Percentiles rank a stretch among this genome's conserved stretches.
Evolutionary conservation across 2,888 invertebrate species (phyloP).

Genomic region (Neocrepidodera transversa): DNA sequence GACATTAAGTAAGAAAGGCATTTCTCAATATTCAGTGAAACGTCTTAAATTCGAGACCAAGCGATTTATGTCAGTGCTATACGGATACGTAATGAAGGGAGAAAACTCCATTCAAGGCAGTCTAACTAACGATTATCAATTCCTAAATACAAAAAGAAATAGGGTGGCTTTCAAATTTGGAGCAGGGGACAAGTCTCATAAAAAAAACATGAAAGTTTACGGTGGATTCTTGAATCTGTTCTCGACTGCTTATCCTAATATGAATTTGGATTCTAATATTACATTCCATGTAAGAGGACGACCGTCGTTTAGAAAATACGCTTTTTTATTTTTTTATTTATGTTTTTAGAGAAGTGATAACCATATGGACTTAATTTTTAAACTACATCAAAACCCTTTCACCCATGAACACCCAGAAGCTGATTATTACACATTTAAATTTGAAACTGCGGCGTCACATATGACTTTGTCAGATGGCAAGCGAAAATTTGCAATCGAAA

Average conservation of each 20-base stretch:
- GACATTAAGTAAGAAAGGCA: slow-evolving; percentile 70
- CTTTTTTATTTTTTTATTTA: too few relatives aligned
- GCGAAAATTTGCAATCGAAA: slow-evolving; percentile 66
- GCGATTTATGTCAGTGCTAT: slow-evolving; percentile 73
- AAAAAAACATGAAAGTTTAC: slow-evolving; percentile 66
- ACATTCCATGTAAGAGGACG: slow-evolving; percentile 68
- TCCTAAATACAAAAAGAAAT: slow-evolving; percentile 66
- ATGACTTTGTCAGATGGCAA: slow-evolving; percentile 62
- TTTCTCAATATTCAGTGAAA: slow-evolving; percentile 79
- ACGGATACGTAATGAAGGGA: slow-evolving; percentile 70
- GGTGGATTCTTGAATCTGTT: slow-evolving; percentile 73
- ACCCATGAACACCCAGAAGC: slow-evolving; percentile 60
- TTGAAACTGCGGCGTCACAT: slow-evolving; percentile 65
- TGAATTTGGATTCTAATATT: slow-evolving; percentile 72
- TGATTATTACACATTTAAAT: slow-evolving; percentile 67
- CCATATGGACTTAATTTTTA: slow-evolving; percentile 75
- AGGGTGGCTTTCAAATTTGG: slow-evolving; percentile 63
- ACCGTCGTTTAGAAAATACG: neutral
- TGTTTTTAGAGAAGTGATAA: slow-evolving; percentile 69
- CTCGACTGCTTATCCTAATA: slow-evolving; percentile 78
- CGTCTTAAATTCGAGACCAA: slow-evolving; percentile 77
- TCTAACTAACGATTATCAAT: slow-evolving; percentile 71
- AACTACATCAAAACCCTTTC: slow-evolving; percentile 72
- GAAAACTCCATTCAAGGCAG: slow-evolving; percentile 63
- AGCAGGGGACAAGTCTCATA: slow-evolving; percentile 63